Base-by-base conservation (phyloP, 2,797 vertebrate species). In the Nannoperca australis region DNA sequence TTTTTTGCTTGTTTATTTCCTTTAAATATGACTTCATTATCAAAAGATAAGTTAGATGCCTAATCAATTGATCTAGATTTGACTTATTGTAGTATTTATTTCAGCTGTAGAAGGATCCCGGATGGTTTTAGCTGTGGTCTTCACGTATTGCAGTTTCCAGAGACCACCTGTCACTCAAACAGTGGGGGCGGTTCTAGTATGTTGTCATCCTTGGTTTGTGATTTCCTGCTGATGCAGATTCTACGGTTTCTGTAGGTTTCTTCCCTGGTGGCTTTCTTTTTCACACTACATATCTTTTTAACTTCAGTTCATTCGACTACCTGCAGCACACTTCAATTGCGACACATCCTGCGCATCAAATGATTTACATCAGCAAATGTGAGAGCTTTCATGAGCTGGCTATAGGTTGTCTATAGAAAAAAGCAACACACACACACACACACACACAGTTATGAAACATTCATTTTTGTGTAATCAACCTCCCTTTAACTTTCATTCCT, bases 131-230 rank as follows among this genome's bases (percentile, higher is more conserved):
- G 24, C 27, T 38, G 56, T 40, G 17, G 47, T 34, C 20, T 45
- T 38, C 18, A 24, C 22, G 2, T 40, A 1, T 15, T 38, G 38
- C 36, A 44, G 14, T 13, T 67, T 17, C 10, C 36, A 44, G 27
- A 22, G 4, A 24, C 49, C 34, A 42, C 38, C 47, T 38, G 56
- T 50, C 62, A 71, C 42, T 81, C 73, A 76, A 45, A 45, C 9
- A 44, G 13, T 38, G 3, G 9, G 14, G 38, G 1, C 0, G 3
- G 30, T 8, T 22, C 3, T 61, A 15, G 55, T 38, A 27, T 10
- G 30, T 36, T 20, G 27, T 45, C 14, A 34, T 38, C 11, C 45
- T 60, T 34, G 13, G 12, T 5, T 4, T 40, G 12, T 40, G 11
- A 53, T 42, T 30, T 60, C 5, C 32, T 3, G 22, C 47, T 47